These are phyloP conservation scores for Pediacus dermestoides DNA, from an alignment of 2,888 invertebrate species.

Conservation along the genomic window DNA sequence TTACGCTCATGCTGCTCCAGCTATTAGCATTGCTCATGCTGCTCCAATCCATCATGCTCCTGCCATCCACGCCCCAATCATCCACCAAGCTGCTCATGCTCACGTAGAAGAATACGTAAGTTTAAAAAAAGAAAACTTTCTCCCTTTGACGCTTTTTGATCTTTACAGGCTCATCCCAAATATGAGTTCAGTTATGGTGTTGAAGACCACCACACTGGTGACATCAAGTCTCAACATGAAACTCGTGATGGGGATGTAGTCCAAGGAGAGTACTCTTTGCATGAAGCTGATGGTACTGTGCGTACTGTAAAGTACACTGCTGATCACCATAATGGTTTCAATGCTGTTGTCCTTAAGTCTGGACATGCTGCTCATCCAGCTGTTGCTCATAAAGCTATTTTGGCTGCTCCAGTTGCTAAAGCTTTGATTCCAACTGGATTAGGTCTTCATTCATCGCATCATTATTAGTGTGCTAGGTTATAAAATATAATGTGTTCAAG, in stretches of 20 bases:
- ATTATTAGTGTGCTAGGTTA: too few species aligned
- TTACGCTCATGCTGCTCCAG: slow-evolving; percentile 21
- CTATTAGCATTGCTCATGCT: slow-evolving; percentile 6
- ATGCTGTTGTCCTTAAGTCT: slow-evolving; percentile 35
- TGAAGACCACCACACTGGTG: slow-evolving; percentile 56
- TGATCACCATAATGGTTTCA: slow-evolving; percentile 55
- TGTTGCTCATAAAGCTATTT: slow-evolving; percentile 14
- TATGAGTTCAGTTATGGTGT: slow-evolving; percentile 58
- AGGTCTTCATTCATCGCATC: too few species aligned
- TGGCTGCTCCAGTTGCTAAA: slow-evolving; percentile 28
- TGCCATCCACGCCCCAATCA: background rate
- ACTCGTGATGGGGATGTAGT: slow-evolving; percentile 54
- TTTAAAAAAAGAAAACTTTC: too few species aligned
- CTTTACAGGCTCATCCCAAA: slow-evolving; percentile 52
- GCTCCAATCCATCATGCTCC: slow-evolving; percentile 10
- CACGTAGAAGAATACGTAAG: too few species aligned
- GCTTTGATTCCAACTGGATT: too few species aligned
- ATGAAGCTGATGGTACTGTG: slow-evolving; percentile 56
- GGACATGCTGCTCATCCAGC: slow-evolving; percentile 52
- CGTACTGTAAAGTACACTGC: slow-evolving; percentile 57
- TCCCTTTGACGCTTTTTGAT: too few species aligned
- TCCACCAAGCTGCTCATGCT: too few species aligned
- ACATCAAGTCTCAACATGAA: slow-evolving; percentile 55
- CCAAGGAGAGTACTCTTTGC: slow-evolving; percentile 55
- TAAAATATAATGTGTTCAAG: too few species aligned